A percentile compares a stretch with the other conserved stretches of the same genome.
phyloP scores from a whole-genome alignment of 2,797 vertebrate species.

The Erethizon dorsatum region DNA sequence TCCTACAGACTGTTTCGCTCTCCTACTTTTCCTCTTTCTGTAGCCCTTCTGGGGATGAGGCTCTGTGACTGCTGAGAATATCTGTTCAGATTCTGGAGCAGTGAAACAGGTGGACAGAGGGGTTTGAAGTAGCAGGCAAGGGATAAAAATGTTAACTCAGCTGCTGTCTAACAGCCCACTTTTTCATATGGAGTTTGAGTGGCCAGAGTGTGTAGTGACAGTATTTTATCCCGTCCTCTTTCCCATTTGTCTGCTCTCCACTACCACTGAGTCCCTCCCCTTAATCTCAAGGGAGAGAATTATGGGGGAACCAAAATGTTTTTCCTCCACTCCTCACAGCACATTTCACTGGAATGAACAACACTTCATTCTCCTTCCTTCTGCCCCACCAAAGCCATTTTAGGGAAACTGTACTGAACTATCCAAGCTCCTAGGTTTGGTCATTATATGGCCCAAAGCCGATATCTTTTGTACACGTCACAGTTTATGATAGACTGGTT shows the following conservation, averaged over 20 bases:
- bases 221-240: constrained; percentile 47
- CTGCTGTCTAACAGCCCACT: not conserved
- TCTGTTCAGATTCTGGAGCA: not conserved
- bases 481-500: constrained; percentile 77
- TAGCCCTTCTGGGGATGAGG: not conserved
- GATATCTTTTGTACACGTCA: constrained; percentile 71
- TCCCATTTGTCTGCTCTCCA: constrained; percentile 4
- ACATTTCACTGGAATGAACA: constrained; percentile 57
- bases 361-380: constrained; percentile 67
- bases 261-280: not conserved
- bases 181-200: not conserved
- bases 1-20: not conserved
- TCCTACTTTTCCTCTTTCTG: not conserved
- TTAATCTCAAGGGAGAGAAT: not conserved
- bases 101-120: not conserved
- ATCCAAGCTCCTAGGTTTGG: not conserved
- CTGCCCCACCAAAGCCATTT: constrained; percentile 18
- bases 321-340: constrained; percentile 61
- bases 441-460: constrained; percentile 62
- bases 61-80: constrained; percentile 15
- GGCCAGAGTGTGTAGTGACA: not conserved
- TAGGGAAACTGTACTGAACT: constrained; percentile 34
- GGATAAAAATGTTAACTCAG: constrained; percentile 36
- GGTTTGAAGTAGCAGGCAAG: constrained; percentile 32
- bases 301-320: constrained; percentile 5